A percentile compares a stretch with the other conserved stretches of the same genome.
Evolutionary conservation across 2,113 vertebrate species (phyloP).

Genomic region (Epinephelus cyanopodus): DNA sequence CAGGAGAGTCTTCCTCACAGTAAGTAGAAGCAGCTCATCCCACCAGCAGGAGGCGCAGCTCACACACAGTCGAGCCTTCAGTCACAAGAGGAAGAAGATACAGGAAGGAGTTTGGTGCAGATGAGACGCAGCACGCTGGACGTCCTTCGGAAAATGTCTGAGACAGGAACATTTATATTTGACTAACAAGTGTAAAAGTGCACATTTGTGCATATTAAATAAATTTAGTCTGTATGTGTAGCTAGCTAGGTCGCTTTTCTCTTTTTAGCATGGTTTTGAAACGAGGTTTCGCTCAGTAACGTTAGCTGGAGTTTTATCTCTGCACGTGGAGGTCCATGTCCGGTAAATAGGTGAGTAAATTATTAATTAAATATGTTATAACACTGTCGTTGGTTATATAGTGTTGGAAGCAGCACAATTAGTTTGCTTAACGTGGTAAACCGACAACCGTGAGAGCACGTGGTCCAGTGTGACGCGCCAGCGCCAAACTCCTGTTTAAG

Average conservation of each 20-base stretch:
- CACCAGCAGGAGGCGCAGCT: too few species aligned
- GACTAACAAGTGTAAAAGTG: too few species aligned
- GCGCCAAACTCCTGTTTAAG: neutral
- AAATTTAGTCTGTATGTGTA: rapidly evolving
- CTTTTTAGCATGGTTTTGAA: neutral
- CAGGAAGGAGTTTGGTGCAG: too few species aligned
- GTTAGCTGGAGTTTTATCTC: rapidly evolving
- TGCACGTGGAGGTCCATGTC: neutral
- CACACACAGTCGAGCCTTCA: too few species aligned
- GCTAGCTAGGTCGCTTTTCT: neutral
- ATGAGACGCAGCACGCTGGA: too few species aligned
- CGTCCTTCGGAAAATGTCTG: too few species aligned
- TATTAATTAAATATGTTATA: neutral
- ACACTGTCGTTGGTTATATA: rapidly evolving
- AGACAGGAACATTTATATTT: too few species aligned
- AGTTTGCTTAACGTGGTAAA: rapidly evolving
- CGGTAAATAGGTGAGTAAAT: neutral
- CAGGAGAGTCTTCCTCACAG: too few species aligned
- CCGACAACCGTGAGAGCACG: neutral
- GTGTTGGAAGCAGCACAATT: rapidly evolving
- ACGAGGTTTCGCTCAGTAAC: neutral
- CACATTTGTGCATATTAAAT: neutral
- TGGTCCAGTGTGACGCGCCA: neutral
- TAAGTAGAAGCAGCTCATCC: too few species aligned
- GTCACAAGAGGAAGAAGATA: too few species aligned